phyloP scores from a whole-genome alignment of 1,140 invertebrate species.

The Bradysia coprophila region DNA sequence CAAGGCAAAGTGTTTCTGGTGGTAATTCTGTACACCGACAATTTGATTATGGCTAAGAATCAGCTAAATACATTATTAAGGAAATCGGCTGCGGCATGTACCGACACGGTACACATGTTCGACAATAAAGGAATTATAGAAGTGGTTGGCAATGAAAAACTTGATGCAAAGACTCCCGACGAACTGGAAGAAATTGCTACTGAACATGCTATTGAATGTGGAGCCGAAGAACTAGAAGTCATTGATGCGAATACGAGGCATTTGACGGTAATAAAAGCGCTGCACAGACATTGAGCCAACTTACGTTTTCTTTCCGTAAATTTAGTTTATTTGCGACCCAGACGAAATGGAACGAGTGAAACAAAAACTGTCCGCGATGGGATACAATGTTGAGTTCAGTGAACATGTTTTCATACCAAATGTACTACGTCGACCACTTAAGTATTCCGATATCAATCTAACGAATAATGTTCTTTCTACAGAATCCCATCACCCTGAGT shows the following conservation, averaged over 20 bases:
- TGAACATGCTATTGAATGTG: slow-evolving; percentile 39
- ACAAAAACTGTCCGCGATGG: slow-evolving; percentile 19
- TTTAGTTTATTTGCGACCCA: slow-evolving; percentile 26
- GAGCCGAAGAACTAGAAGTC: slow-evolving; percentile 38
- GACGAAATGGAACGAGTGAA: slow-evolving; percentile 14
- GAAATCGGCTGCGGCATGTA: slow-evolving; percentile 19
- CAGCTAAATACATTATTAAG: slow-evolving; percentile 23
- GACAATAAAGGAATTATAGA: slow-evolving; percentile 30
- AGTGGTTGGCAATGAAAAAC: slow-evolving; percentile 8
- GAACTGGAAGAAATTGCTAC: slow-evolving; percentile 29
- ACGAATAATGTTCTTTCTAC: too few species aligned
- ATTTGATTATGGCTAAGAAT: slow-evolving; percentile 14
- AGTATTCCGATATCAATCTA: too few species aligned
- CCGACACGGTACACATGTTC: slow-evolving; percentile 25
- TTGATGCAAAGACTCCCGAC: slow-evolving; percentile 6
- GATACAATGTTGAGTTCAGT: slow-evolving; percentile 23
- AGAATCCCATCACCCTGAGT: background rate
- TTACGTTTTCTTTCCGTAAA: too few species aligned
- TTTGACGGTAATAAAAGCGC: slow-evolving; percentile 25
- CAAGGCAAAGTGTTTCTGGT: slow-evolving; percentile 16
- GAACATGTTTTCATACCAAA: slow-evolving; percentile 1
- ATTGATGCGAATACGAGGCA: slow-evolving; percentile 20
- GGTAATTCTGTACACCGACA: slow-evolving; percentile 16
- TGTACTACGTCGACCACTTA: too few species aligned
- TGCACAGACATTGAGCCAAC: too few species aligned